Conservation (phyloP, 2,888 invertebrate genomes). For the Gnatocerus cornutus region DNA sequence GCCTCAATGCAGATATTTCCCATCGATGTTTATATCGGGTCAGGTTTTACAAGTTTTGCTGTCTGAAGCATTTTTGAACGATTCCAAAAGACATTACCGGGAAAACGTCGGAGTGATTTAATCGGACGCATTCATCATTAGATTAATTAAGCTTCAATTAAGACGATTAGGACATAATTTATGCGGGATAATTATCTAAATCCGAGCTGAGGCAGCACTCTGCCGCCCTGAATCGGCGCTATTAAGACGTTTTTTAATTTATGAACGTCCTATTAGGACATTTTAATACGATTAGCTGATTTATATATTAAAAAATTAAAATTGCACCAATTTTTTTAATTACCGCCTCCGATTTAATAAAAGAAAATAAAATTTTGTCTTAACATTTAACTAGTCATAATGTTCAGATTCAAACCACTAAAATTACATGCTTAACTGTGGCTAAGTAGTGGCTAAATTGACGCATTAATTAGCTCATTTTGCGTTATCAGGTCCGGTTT, state of each 20-base stretch:
- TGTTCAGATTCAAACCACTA: too few species aligned
- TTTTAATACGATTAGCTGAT: too few species aligned
- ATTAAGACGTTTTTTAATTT: background rate
- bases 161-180: slow-evolving; percentile 30
- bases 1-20: slow-evolving; percentile 29
- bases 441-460: too few species aligned
- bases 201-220: background rate
- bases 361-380: too few species aligned
- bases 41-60: slow-evolving; percentile 56
- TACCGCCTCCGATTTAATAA: too few species aligned
- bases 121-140: slow-evolving; percentile 24
- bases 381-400: too few species aligned
- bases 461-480: too few species aligned
- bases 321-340: too few species aligned
- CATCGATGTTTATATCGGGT: slow-evolving; percentile 45
- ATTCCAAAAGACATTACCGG: slow-evolving; percentile 19
- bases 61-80: background rate
- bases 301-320: too few species aligned
- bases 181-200: slow-evolving; percentile 30
- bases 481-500: too few species aligned
- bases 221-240: slow-evolving; percentile 9
- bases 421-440: too few species aligned
- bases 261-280: background rate
- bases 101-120: slow-evolving; percentile 7
- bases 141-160: slow-evolving; percentile 37